Evolutionary conservation across 2,797 vertebrate genomes (phyloP).

Genomic region (Bucorvus abyssinicus): DNA sequence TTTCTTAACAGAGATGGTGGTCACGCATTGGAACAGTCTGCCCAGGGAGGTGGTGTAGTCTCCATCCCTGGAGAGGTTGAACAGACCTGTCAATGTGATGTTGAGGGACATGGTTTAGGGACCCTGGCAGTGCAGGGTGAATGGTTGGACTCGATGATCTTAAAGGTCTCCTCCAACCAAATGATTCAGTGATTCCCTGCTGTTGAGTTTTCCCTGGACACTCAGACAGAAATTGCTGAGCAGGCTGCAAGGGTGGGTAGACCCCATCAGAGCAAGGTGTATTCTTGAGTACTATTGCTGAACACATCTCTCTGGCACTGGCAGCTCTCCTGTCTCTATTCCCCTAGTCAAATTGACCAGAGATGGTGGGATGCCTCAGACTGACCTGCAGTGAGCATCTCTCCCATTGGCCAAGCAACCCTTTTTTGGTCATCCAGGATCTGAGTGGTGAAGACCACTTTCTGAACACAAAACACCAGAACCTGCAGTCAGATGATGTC

Average conservation of each 20-base stretch:
- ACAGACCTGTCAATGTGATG: no score
- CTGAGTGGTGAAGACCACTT: neutral
- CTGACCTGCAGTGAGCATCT: neutral
- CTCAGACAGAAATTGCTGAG: neutral
- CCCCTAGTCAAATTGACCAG: neutral
- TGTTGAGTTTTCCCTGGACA: neutral
- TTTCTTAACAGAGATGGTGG: no score
- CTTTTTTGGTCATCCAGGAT: neutral
- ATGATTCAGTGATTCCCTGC: neutral
- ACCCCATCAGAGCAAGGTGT: neutral
- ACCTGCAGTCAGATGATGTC: fast-evolving
- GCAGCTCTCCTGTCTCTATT: neutral
- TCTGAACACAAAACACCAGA: fast-evolving
- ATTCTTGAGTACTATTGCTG: neutral
- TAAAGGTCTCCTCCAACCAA: no score
- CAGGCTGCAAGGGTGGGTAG: neutral
- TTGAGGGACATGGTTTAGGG: no score
- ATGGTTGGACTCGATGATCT: no score
- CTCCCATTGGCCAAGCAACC: neutral
- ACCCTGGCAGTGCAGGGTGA: no score
- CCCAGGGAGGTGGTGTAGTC: no score
- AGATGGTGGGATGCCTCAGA: neutral
- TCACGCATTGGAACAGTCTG: no score
- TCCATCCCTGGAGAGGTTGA: no score
- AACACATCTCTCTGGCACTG: neutral